Base-by-base conservation (phyloP, 1,140 invertebrate species). In the Delia radicum region DNA sequence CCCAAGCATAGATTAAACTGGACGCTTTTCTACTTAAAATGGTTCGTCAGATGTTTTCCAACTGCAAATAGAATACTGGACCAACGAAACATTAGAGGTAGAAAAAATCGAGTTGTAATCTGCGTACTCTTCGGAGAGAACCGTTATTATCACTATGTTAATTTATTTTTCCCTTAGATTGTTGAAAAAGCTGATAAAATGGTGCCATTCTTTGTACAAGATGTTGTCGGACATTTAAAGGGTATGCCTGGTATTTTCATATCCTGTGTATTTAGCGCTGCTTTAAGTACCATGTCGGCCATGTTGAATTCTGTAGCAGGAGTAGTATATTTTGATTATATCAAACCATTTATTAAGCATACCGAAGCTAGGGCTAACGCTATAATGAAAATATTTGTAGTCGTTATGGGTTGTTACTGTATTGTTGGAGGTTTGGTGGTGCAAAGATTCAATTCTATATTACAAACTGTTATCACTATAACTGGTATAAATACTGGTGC, bases 271-370 rank as follows among this genome's bases (percentile, higher is more conserved):
- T 92, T 93, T 74, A 91, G 91, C 80, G 92, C 91, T 26, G 91
- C 91, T 24, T 86, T 77, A 81, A 94, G 93, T 82, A 93, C 91
- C 13, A 91, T 93, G 87, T 93, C 92, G 0, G 92, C 91, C 10
- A 91, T 90, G 0, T 81, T 94, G 1, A 94, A 94, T 82, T 93
- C 93, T 2, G 89, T 94, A 87, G 89, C 93, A 1, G 93, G 93
- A 0, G 91, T 93, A 0, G 91, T 93, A 75, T 92, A 92, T 82
- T 91, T 94, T 81, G 93, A 94, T 82, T 90, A 93, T 79, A 89
- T 94, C 2, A 91, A 90, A 77, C 91, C 73, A 76, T 87, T 76
- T 73, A 91, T 79, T 86, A 87, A 76, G 78, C 87, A 83, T 86
- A 89, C 89, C 1, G 89, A 91, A 75, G 82, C 85, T 0, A 87